Base-by-base conservation (phyloP, 1,140 invertebrate genomes). In the Coenobita brevimanus region DNA sequence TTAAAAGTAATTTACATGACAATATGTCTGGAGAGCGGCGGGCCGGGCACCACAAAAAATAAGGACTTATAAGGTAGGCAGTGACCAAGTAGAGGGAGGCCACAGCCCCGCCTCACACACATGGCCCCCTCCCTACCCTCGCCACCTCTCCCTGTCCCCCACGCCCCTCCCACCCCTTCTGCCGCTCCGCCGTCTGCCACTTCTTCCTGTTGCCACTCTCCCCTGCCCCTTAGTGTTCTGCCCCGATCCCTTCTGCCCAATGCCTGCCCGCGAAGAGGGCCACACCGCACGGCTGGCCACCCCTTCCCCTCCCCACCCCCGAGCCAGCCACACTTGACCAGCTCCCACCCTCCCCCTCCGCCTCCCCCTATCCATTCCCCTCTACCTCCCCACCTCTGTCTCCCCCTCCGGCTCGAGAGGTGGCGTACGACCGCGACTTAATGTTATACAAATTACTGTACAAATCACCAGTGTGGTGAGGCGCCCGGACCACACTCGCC, bases 1-100 rank as follows among this genome's bases (percentile, higher is more conserved):
- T 88, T 88, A 88, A 88, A 81, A 81, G 78, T 81, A 81, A 88
- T 88, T 88, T 88, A 88, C 86, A 88, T 88, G 78, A 88, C 86
- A 88, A 88, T 88, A 88, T 88, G 79, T 88, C 86, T 88, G 86
- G 86, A 76, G 76, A 75, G 46, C 46, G 46, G 76, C 69, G 76
- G 62, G 86, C 36, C 86, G 64, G 76, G 21, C 86, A n/a, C 81
- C 46, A 4, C 2, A 8, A 62, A 41, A 33, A 69, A 43, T 81
- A 88, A 88, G 81, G 67, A 75, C 86, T 73, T 88, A 88, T 88
- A 88, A 75, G 86, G 86, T 21, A 69, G 54, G 43, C 43, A 54
- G 62, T 83, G 67, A 84, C 69, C 69, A 83, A 75, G 73, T 33
- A 50, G 43, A 54, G 17, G 82, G 50, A 60, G 38, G 46, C 46